These are phyloP conservation scores for Leptinotarsa defecta DNA, from an alignment of 1,140 invertebrate genomes.

Conservation along the genomic window DNA sequence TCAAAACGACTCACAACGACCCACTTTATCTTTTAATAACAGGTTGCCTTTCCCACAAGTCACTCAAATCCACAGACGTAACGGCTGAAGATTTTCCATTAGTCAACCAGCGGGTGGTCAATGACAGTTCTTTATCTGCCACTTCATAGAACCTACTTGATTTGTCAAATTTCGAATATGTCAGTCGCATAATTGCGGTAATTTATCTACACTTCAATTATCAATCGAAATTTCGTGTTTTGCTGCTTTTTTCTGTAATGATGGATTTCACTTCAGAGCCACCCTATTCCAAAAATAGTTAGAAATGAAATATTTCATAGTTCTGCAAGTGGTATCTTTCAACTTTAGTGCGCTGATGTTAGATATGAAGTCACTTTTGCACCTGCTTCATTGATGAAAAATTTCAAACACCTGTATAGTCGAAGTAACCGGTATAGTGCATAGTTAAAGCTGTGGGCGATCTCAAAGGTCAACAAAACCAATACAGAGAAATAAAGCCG, in stretches of 20 bases:
- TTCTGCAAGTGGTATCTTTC: not conserved
- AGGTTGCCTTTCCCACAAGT: conserved; percentile 32
- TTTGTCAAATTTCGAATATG: conserved; percentile 33
- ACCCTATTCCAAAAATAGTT: no score
- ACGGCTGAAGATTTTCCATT: conserved; percentile 29
- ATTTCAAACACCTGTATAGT: no score
- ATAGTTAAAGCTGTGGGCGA: no score
- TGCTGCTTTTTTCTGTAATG: not conserved
- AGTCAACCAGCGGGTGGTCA: conserved; percentile 30
- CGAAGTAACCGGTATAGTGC: no score
- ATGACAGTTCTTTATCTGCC: conserved; percentile 34
- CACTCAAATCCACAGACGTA: conserved; percentile 28
- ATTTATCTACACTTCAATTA: conserved; percentile 32
- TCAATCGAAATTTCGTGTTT: conserved; percentile 21
- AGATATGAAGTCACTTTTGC: no score
- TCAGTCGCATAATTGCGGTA: conserved; percentile 29
- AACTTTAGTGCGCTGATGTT: no score
- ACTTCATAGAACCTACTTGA: conserved; percentile 24
- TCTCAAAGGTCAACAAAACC: no score
- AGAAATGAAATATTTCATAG: not conserved
- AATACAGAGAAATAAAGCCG: no score
- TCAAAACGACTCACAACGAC: conserved; percentile 17
- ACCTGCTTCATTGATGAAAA: no score
- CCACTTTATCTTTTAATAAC: conserved; percentile 20
- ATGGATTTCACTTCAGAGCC: no score